Base-by-base conservation (phyloP, 2,888 invertebrate genomes). In the Ectemnius lituratus region DNA sequence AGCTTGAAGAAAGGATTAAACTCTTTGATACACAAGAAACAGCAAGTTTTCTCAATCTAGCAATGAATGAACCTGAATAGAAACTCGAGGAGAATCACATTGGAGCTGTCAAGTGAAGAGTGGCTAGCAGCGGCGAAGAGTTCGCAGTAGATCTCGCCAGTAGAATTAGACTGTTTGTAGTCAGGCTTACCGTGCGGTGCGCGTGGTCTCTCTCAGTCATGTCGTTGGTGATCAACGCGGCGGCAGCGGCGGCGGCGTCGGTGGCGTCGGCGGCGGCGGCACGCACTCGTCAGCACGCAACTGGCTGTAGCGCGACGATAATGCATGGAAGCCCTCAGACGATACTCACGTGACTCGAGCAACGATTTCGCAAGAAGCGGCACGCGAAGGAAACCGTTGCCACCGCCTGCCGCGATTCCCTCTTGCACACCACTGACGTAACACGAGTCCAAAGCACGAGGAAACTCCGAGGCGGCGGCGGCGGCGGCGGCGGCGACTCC, bases 271-370 rank as follows among this genome's bases (percentile, higher is more conserved):
- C 56, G 78, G 62, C 62, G 37, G 64, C 73, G 67, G 23, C 73
- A 78, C 73, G 80, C 81, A 78, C 81, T 80, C 62, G 67, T 37
- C 69, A 49, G 62, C 79, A 81, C 73, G 80, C 75, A 73, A 78
- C 69, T 61, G 65, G 47, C 61, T 66, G 66, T 57, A 73, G 76
- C 74, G 49, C 69, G 56, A 5, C 73, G 72, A 64, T 60, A 56
- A 66, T 64, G 28, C 65, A 67, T 37, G 8, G 11, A 37, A 11
- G 37, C 37, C 37, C 6, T 6, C 8, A n/a, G 37, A 37, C 68
- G 59, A 52, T 65, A 64, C 76, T 78, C 80, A 78, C 73, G 73
- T 78, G 81, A 76, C 76, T 71, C 47, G 2, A n/a, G 37, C 8
- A 37, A 28, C 66, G 70, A 49, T 62, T 59, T 49, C 28, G 56